Base-by-base conservation (phyloP, 1,140 invertebrate genomes). In the Cherax quadricarinatus region DNA sequence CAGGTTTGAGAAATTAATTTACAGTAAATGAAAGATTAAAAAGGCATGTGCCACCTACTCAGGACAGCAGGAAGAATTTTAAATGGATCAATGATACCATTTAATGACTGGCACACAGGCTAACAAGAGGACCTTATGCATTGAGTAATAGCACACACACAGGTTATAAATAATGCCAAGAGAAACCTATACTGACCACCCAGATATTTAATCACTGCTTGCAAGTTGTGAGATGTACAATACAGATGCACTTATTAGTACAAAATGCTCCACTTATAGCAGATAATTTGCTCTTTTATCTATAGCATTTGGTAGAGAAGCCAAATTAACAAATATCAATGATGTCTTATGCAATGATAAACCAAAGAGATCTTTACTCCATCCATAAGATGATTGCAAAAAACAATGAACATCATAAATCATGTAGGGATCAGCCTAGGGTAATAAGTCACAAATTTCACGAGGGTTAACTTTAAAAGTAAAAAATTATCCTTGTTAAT, bases 121-220 rank as follows among this genome's bases (percentile, higher is more conserved):
- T 5, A 24, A 10, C 21, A 75, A 5, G 6, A 75, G 70, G 24
- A 24, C 24, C 70, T n/a, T 30, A 75, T n/a, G 30, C 70, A 30
- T n/a, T 75, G 24, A 30, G n/a, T 66, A 24, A 12, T 30, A 75
- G 70, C 70, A 75, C n/a, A n/a, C 21, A 30, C 24, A 21, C 12
- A 30, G 60, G 60, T 49, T 85, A 85, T 66, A 70, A 41, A 85
- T 49, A 48, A 49, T 85, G 83, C 83, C 83, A 62, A 48, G 60
- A 70, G 62, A 70, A 66, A 70, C 83, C 83, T 85, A 41, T 48
- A 85, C 83, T 85, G 30, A 41, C 30, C 57, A 85, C 83, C 83
- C 83, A 85, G 18, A 85, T 70, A 85, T 85, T 85, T 85, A 85
- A 62, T 57, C 83, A 85, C 83, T 66, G 60, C 41, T 85, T 66